Percentiles rank a stretch among this genome's conserved stretches.
Evolutionary conservation across 2,888 invertebrate species (phyloP).

Genomic region (Machimus rusticus): DNA sequence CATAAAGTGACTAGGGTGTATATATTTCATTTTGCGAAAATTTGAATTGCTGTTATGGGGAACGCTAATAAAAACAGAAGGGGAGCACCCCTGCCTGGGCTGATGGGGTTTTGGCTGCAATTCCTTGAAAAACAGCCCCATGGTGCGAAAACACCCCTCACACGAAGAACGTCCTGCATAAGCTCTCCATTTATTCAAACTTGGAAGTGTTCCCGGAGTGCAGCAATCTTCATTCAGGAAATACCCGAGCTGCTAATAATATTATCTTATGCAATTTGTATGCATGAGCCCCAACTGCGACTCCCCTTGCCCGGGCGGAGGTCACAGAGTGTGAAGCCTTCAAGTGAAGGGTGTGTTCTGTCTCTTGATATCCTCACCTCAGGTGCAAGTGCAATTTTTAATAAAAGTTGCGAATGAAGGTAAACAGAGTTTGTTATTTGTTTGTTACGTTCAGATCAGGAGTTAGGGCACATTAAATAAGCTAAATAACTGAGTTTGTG

Average conservation of each 20-base stretch:
- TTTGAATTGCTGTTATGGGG: not conserved
- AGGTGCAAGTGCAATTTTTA: not conserved
- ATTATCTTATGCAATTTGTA: slow-evolving; percentile 29
- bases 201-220: not conserved
- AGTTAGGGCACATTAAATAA: not conserved
- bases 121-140: not conserved
- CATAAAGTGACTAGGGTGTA: not conserved
- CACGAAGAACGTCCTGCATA: not conserved
- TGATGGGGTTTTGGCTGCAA: not conserved
- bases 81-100: not conserved
- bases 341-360: not conserved
- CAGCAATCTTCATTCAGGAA: slow-evolving; percentile 9
- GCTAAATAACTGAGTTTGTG: not conserved
- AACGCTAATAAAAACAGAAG: not conserved
- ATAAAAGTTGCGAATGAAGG: not conserved
- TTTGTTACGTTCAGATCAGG: slow-evolving; percentile 10
- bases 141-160: not conserved
- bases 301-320: not conserved
- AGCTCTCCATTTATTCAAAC: not conserved
- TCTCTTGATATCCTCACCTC: not conserved
- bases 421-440: slow-evolving; percentile 5
- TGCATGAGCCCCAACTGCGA: not conserved
- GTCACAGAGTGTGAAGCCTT: not conserved
- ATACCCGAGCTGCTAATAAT: slow-evolving; percentile 1
- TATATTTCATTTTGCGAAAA: not conserved